These are phyloP conservation scores for Galleria mellonella DNA, from an alignment of 1,140 invertebrate species.

Conservation along the genomic window DNA sequence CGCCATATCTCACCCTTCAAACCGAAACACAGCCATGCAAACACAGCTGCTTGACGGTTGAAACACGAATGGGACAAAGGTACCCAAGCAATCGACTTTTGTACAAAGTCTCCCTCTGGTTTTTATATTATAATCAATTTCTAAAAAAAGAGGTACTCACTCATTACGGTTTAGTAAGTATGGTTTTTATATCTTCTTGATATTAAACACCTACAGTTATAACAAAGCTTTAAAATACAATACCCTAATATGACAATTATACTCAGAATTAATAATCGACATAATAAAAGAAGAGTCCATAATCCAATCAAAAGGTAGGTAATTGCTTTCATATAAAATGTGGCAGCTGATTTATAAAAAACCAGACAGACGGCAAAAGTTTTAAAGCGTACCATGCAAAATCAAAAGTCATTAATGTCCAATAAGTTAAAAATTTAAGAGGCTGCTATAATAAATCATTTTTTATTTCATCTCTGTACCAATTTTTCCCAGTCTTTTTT, in stretches of 20 bases:
- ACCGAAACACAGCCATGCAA: too few relatives aligned
- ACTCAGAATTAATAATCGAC: background rate
- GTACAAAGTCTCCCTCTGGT: too few relatives aligned
- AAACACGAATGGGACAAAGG: too few relatives aligned
- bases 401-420: conserved; percentile 71
- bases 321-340: conserved; percentile 17
- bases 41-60: too few relatives aligned
- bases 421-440: conserved; percentile 71
- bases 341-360: conserved; percentile 35
- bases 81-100: too few relatives aligned
- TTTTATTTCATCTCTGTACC: conserved; percentile 62
- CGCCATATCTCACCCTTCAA: too few relatives aligned
- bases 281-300: background rate
- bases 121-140: too few relatives aligned
- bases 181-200: too few relatives aligned
- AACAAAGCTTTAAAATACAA: too few relatives aligned
- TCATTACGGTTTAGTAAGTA: too few relatives aligned
- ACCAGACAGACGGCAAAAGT: conserved; percentile 10
- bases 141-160: too few relatives aligned
- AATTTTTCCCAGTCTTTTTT: conserved; percentile 65
- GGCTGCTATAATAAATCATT: conserved; percentile 64
- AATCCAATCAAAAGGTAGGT: conserved; percentile 1
- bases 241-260: background rate
- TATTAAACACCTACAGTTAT: too few relatives aligned
- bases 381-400: conserved; percentile 34